phyloP scores from a whole-genome alignment of 2,888 invertebrate species.

The Chloroclysta siterata region DNA sequence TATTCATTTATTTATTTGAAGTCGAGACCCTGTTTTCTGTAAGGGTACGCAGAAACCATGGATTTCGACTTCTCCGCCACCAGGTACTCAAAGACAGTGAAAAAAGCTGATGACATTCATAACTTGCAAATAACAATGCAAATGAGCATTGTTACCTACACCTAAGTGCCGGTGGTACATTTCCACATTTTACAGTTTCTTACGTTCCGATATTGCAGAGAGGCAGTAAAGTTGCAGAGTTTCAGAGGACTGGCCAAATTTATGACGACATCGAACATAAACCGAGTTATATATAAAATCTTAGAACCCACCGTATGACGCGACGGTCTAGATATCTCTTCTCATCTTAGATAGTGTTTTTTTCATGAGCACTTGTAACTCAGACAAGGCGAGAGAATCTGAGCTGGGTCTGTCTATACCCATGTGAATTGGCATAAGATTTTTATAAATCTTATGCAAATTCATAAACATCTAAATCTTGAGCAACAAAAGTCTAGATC shows the following conservation, averaged over 20 bases:
- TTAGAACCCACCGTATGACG: not conserved
- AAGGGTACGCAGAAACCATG: too few relatives aligned
- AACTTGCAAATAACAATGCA: not conserved
- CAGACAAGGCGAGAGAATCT: not conserved
- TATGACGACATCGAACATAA: conserved; percentile 28
- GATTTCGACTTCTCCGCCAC: too few relatives aligned
- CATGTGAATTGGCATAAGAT: too few relatives aligned
- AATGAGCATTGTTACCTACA: not conserved
- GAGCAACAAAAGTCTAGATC: too few relatives aligned
- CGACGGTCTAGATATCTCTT: not conserved
- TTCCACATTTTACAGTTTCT: not conserved
- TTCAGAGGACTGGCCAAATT: conserved; percentile 12
- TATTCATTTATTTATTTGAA: too few relatives aligned
- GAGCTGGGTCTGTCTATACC: not conserved
- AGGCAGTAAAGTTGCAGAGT: conserved; percentile 23
- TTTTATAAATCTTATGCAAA: too few relatives aligned
- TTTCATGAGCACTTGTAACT: not conserved
- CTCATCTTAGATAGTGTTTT: not conserved
- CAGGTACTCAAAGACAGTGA: too few relatives aligned
- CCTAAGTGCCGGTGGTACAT: not conserved
- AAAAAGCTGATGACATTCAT: not conserved
- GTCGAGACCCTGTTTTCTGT: too few relatives aligned
- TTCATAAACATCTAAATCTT: too few relatives aligned
- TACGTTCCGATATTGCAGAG: conserved; percentile 21
- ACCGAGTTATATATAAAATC: conserved; percentile 11